A percentile compares a stretch with the other conserved stretches of the same genome.
phyloP scores from a whole-genome alignment of 2,113 vertebrate species.

The Austrofundulus limnaeus region DNA sequence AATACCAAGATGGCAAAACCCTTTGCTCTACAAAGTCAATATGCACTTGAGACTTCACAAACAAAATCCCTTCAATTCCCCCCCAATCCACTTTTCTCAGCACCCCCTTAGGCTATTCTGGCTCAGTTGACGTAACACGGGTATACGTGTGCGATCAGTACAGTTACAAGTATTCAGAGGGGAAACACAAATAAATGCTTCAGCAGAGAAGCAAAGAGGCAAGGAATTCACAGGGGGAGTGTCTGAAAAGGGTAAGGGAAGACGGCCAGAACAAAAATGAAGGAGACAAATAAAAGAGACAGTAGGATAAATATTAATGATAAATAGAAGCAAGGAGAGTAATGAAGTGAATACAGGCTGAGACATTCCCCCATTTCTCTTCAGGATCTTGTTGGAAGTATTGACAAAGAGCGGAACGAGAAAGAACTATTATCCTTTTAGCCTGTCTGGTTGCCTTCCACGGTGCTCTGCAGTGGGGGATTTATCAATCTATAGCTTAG shows the following conservation, averaged over 20 bases:
- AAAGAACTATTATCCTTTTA: conserved; percentile 31
- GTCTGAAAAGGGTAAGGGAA: conserved; percentile 17
- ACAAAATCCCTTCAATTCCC: neutral
- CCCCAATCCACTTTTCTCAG: neutral
- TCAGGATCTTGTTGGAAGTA: conserved; percentile 16
- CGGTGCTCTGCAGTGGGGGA: conserved; percentile 22
- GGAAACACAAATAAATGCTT: conserved; percentile 21
- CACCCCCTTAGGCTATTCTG: conserved; percentile 12
- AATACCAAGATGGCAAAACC: conserved; percentile 7
- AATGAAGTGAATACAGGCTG: conserved; percentile 2
- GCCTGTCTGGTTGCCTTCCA: conserved; percentile 25
- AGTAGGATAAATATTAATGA: neutral
- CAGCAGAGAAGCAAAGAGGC: conserved; percentile 1
- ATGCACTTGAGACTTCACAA: neutral
- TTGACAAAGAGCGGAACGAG: conserved; percentile 37
- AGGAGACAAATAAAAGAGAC: conserved; percentile 15
- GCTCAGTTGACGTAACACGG: conserved; percentile 30
- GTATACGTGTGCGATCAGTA: conserved; percentile 2
- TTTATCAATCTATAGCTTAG: conserved; percentile 59
- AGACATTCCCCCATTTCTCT: conserved; percentile 16
- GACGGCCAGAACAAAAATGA: conserved; percentile 16
- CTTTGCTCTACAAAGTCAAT: conserved; percentile 18
- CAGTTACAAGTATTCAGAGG: conserved; percentile 8
- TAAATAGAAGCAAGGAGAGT: conserved; percentile 24
- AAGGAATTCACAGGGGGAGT: conserved; percentile 5